Evolutionary conservation across 2,797 vertebrate genomes (phyloP), one percentile per base, ranked within the genome.

Genomic region (Crenichthys baileyi): DNA sequence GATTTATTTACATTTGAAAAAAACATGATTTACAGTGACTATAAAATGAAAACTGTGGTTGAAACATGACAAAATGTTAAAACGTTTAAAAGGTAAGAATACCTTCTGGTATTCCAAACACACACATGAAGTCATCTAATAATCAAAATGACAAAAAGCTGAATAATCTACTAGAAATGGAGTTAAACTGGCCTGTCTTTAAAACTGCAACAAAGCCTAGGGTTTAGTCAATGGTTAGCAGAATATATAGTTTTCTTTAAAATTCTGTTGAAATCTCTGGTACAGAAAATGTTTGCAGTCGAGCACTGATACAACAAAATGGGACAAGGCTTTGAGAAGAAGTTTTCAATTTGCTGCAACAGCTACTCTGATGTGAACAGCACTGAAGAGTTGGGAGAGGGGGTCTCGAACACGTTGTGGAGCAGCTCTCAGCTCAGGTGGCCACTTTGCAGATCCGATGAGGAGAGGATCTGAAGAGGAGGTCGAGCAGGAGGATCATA

Each of bases 371-470:
- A 70, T 71, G 51, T 31, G 68, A 77, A 61, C 61, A 1, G 51
- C 0, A 46, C 1, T 71, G 68, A 63, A 72, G 82, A 80, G 74
- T n/a, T 0, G 74, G 76, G n/a, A 80, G 60, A 41, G 60, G 65
- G 36, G 77, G 41, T 55, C 61, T 81, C 53, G 72, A 36, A 78
- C 4, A 8, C 7, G 22, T 75, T 65, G 67, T 44, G 15, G 72
- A 80, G 79, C 44, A 9, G 76, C 84, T 83, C 89, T 86, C 74
- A 6, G 79, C 87, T 89, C 85, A 88, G 89, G 83, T 83, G 83
- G 79, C 85, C 82, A 84, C 88, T 87, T 68, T 53, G 74, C 65
- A 51, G 76, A 81, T 78, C 72, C 39, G 65, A 77, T 29, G 78
- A 73, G 68, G 50, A 70, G 88, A 79, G 77, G 80, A 77, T 85